Evolutionary conservation across 2,888 invertebrate species (phyloP), one percentile per base, ranked within the genome.

Genomic region (Altica lythri): DNA sequence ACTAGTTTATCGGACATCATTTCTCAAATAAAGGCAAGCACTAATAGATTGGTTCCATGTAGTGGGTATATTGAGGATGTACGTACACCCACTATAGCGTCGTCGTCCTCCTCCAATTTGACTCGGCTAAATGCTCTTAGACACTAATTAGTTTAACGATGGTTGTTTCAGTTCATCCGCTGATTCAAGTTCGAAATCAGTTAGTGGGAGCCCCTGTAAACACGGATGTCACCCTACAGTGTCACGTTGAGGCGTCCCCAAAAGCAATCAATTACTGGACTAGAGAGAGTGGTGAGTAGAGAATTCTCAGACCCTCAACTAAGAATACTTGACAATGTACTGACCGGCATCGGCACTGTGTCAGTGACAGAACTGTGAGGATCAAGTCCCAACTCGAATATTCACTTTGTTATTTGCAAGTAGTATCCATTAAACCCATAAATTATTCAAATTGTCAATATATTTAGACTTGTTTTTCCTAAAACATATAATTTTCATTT

Each of bases 201-300:
- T 83, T 94, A 75, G 92, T 94, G 60, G 93, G 93, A 25, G 92
- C 92, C 56, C 92, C 92, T 48, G 85, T 88, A 65, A 86, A 88
- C 67, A 90, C 90, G 62, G 89, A 92, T 77, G 92, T 93, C 73
- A 89, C 88, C 56, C 82, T 94, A 68, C 89, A 91, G 75, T 85
- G 84, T 68, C 88, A 90, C 75, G 92, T 93, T 54, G 94, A 94
- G 76, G 93, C 94, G 52, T 93, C 92, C 52, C 93, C 93, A 27
- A 92, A 92, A 78, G 91, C 93, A 73, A 93, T 94, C 81, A 93
- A 93, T 83, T 93, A 92, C 78, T 93, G 93, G 93, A 92, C 90
- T 58, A 86, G 91, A 73, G 92, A 91, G 75, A 89, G 88, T 71
- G 92, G 92, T 92, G 78, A 83, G 83, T 75, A 54, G 29, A 50